phyloP scores from a whole-genome alignment of 1,140 invertebrate genomes.

The Augochlora pura region DNA sequence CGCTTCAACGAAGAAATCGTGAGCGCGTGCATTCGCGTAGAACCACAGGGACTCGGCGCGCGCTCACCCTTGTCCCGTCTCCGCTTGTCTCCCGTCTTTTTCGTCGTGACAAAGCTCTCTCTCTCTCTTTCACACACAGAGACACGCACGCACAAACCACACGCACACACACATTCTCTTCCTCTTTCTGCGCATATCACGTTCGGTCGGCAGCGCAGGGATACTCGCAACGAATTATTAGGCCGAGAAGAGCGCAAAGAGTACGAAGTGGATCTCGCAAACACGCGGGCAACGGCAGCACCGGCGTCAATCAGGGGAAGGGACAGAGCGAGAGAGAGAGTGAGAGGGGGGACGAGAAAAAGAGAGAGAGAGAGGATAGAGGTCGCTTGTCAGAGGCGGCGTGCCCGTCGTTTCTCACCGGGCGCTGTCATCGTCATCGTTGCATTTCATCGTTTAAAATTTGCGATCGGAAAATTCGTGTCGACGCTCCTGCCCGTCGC shows the following conservation, averaged over 20 bases:
- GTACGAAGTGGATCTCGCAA: slow-evolving; percentile 28
- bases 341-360: slow-evolving; percentile 24
- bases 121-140: not conserved
- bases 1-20: not conserved
- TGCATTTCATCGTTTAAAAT: slow-evolving; percentile 32
- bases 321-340: slow-evolving; percentile 8
- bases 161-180: no score
- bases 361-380: slow-evolving; percentile 38
- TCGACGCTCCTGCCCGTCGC: slow-evolving; percentile 43
- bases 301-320: slow-evolving; percentile 48
- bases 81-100: not conserved
- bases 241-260: slow-evolving; percentile 20
- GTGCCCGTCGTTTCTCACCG: slow-evolving; percentile 25
- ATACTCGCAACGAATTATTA: slow-evolving; percentile 38
- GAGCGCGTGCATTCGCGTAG: slow-evolving; percentile 39
- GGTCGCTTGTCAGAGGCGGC: slow-evolving; percentile 46
- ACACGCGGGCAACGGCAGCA: not conserved
- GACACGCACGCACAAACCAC: not conserved
- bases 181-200: not conserved
- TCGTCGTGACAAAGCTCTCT: not conserved
- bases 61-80: not conserved
- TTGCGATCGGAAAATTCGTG: slow-evolving; percentile 52
- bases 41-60: slow-evolving; percentile 28
- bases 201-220: not conserved
- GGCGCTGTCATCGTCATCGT: slow-evolving; percentile 9